Evolutionary conservation across 2,888 invertebrate species (phyloP).

Genomic region (Leptinotarsa rubiginosa): DNA sequence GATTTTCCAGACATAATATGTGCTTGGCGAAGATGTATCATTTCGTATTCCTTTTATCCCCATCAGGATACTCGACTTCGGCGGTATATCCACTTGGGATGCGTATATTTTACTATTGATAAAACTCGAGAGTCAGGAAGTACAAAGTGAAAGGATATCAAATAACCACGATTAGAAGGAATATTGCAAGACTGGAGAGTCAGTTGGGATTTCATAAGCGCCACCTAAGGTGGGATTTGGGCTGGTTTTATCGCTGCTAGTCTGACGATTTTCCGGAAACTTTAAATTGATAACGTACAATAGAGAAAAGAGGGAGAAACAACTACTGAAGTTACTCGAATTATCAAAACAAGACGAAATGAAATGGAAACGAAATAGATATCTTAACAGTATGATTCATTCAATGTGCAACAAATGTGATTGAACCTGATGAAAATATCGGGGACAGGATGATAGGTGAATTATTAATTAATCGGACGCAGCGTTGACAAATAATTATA

Average conservation of each 20-base stretch:
- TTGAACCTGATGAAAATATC: no score
- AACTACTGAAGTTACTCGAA: no score
- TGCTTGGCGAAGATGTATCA: slow-evolving; percentile 11
- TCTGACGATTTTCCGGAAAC: background rate
- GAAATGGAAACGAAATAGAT: no score
- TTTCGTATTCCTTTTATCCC: slow-evolving; percentile 20
- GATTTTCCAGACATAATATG: slow-evolving; percentile 18
- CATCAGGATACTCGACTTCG: slow-evolving; percentile 32
- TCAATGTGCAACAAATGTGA: no score
- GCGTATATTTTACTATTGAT: slow-evolving; percentile 38
- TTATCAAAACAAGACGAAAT: no score
- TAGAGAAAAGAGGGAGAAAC: no score
- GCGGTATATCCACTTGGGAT: slow-evolving; percentile 29
- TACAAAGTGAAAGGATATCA: slow-evolving; percentile 35
- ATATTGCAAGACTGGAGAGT: slow-evolving; percentile 28
- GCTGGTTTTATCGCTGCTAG: background rate
- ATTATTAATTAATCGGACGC: no score
- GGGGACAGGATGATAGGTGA: no score
- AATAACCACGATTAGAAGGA: slow-evolving; percentile 37
- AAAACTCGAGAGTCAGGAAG: slow-evolving; percentile 27
- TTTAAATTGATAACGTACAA: no score
- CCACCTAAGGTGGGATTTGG: background rate
- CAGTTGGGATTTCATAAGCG: slow-evolving; percentile 9
- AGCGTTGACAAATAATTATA: no score
- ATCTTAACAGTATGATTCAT: no score